These are phyloP conservation scores for Melanotaenia duboulayi DNA, from an alignment of 2,113 vertebrate genomes.

Conservation along the genomic window DNA sequence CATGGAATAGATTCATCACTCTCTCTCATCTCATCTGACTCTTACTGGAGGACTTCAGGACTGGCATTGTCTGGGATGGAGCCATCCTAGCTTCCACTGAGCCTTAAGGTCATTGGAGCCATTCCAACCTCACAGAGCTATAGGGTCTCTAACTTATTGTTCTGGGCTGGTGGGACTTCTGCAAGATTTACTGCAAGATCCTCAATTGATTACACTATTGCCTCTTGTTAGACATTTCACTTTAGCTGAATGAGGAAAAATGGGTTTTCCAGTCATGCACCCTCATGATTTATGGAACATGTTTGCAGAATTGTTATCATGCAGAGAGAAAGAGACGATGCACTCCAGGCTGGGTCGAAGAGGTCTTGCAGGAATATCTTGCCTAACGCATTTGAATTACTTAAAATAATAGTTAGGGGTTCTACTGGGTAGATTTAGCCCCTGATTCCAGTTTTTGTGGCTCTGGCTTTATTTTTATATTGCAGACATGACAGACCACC, in stretches of 20 bases:
- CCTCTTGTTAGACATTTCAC: conserved; percentile 49
- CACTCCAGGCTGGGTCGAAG: not conserved
- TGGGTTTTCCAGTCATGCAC: not conserved
- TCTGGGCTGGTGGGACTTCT: conserved; percentile 58
- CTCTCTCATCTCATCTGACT: conserved; percentile 13
- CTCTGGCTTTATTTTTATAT: not conserved
- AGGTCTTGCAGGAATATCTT: not conserved
- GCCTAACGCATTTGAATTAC: not conserved
- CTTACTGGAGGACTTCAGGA: conserved; percentile 3
- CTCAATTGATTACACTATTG: conserved; percentile 47
- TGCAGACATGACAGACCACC: not conserved
- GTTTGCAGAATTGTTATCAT: not conserved
- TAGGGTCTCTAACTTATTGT: conserved; percentile 61
- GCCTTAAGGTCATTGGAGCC: not conserved
- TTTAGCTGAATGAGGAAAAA: conserved; percentile 22
- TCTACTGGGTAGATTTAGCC: not conserved
- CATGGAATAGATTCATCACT: conserved; percentile 18
- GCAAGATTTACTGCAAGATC: conserved; percentile 46
- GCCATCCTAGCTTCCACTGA: conserved; percentile 18
- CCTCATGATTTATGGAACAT: conserved; percentile 4
- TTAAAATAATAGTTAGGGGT: not conserved
- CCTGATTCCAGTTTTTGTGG: not conserved
- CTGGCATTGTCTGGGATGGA: conserved; percentile 2
- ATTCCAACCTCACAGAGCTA: not conserved
- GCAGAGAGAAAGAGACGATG: not conserved